phyloP scores from a whole-genome alignment of 2,797 vertebrate genomes.

The Anabas testudineus region DNA sequence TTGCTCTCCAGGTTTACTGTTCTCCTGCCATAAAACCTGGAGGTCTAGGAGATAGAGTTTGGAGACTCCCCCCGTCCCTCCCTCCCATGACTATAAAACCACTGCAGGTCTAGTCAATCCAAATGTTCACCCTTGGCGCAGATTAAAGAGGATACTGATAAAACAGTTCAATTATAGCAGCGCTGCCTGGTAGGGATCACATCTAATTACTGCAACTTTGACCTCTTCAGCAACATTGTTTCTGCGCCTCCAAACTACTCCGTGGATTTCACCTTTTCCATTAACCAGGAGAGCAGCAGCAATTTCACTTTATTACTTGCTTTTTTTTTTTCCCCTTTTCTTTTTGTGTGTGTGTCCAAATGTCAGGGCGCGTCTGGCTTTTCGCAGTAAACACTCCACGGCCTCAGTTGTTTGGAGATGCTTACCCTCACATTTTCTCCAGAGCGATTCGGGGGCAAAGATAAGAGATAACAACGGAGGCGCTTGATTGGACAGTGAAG shows the following conservation, averaged over 20 bases:
- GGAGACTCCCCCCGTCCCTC: conserved; percentile 15
- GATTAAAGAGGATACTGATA: conserved; percentile 82
- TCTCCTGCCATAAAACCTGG: conserved; percentile 46
- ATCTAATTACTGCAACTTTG: conserved; percentile 79
- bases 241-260: conserved; percentile 29
- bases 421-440: conserved; percentile 57
- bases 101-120: conserved; percentile 38
- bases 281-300: conserved; percentile 55
- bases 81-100: conserved; percentile 44
- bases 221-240: conserved; percentile 57
- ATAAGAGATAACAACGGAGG: conserved; percentile 64
- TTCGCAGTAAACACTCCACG: conserved; percentile 54
- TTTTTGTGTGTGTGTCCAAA: conserved; percentile 75
- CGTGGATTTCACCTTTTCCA: conserved; percentile 66
- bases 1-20: conserved; percentile 53
- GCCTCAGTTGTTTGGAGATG: conserved; percentile 56
- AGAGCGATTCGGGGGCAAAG: conserved; percentile 42
- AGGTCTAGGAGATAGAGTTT: conserved; percentile 31
- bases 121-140: conserved; percentile 49
- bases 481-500: conserved; percentile 58
- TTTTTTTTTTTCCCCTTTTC: conserved; percentile 19
- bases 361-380: conserved; percentile 69
- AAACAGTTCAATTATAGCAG: conserved; percentile 78
- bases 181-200: conserved; percentile 60
- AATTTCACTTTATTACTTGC: conserved; percentile 68